Evolutionary conservation across 1,140 invertebrate species (phyloP).

Genomic region (Rhagoletis pomonella): DNA sequence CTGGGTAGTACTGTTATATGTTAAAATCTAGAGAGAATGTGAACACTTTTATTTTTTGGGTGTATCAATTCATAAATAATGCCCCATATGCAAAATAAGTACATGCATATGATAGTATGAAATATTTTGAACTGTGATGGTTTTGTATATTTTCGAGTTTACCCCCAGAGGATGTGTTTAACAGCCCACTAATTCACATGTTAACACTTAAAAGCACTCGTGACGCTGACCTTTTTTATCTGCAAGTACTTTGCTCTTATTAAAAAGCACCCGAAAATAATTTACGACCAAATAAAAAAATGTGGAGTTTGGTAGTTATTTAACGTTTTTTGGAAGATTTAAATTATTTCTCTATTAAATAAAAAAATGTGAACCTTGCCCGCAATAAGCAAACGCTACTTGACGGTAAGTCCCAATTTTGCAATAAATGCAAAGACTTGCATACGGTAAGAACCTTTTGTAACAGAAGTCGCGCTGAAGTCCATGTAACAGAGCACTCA

Average conservation of each 20-base stretch:
- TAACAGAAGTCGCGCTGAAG: background rate
- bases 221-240: conserved; percentile 54
- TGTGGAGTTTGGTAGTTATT: background rate
- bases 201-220: conserved; percentile 73
- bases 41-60: too few species aligned
- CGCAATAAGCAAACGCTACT: background rate
- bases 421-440: conserved; percentile 16
- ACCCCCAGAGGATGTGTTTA: too few species aligned
- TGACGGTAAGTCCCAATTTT: background rate
- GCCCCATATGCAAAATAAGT: too few species aligned
- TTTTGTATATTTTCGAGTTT: background rate
- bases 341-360: too few species aligned
- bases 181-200: conserved; percentile 70
- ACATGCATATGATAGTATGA: too few species aligned
- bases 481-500: background rate
- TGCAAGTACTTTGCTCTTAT: conserved; percentile 5
- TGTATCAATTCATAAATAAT: too few species aligned
- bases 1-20: too few species aligned
- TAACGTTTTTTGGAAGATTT: background rate
- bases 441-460: background rate
- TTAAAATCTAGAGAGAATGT: too few species aligned
- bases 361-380: background rate
- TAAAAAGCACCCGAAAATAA: conserved; percentile 13
- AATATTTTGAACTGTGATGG: too few species aligned
- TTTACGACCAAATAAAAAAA: conserved; percentile 26